These are phyloP conservation scores for Theristicus caerulescens DNA, from an alignment of 2,113 vertebrate genomes.

Conservation along the genomic window DNA sequence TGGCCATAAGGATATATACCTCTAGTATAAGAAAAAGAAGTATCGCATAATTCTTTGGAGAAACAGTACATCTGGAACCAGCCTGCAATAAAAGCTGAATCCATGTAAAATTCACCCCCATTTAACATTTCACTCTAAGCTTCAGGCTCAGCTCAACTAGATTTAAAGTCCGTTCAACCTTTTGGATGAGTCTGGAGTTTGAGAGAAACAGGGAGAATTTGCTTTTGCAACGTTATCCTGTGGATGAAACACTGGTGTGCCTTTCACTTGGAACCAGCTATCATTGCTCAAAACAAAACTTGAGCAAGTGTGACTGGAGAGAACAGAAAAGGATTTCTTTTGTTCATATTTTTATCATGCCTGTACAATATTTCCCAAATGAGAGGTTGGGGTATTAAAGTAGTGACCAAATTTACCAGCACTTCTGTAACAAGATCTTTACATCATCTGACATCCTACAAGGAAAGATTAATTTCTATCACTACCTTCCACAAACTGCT, in stretches of 20 bases:
- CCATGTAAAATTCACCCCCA: not conserved
- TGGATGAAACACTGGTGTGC: not conserved
- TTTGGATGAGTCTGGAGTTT: not conserved
- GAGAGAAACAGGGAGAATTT: not conserved
- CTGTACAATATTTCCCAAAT: not conserved
- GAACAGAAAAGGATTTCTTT: not conserved
- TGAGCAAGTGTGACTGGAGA: not conserved
- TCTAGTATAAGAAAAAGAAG: not conserved
- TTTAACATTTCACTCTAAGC: not conserved
- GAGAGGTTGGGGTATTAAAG: not conserved
- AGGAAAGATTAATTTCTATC: not conserved
- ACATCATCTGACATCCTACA: not conserved
- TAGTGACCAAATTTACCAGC: not conserved
- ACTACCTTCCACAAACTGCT: not conserved
- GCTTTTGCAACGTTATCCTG: not conserved
- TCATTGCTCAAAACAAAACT: not conserved
- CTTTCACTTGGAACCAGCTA: not conserved
- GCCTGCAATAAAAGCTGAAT: slow-evolving; percentile 11
- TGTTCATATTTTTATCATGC: not conserved
- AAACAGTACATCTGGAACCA: not conserved
- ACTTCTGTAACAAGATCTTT: not conserved
- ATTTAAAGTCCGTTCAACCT: not conserved
- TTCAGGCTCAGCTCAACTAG: not conserved
- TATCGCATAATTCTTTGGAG: not conserved
- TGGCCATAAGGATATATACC: not conserved